phyloP scores from a whole-genome alignment of 2,113 vertebrate genomes.

The Stegastes partitus region DNA sequence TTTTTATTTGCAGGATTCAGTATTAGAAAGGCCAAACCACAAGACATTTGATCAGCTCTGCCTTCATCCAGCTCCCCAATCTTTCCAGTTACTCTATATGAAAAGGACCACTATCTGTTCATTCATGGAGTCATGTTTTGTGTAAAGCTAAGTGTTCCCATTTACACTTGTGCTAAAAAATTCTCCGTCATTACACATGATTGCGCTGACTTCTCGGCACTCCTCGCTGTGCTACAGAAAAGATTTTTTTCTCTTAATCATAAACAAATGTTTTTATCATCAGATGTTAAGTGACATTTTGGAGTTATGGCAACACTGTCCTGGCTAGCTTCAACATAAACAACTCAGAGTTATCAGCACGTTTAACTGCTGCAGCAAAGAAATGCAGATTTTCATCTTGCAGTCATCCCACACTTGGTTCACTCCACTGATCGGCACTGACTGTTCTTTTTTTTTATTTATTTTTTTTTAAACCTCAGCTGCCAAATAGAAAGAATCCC shows the following conservation, averaged over 20 bases:
- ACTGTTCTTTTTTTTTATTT: constrained; percentile 9
- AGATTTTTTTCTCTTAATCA: constrained; percentile 8
- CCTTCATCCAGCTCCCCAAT: constrained; percentile 33
- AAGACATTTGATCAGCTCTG: constrained; percentile 50
- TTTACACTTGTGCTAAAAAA: not conserved
- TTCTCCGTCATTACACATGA: not conserved
- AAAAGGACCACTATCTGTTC: constrained; percentile 39
- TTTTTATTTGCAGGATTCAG: constrained; percentile 39
- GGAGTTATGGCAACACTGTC: not conserved
- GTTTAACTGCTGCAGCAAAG: not conserved
- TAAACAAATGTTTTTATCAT: constrained; percentile 14
- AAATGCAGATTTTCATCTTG: not conserved
- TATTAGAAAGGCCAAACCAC: constrained; percentile 40
- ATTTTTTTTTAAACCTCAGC: not conserved
- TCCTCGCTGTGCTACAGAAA: constrained; percentile 4
- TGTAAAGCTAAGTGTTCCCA: constrained; percentile 29
- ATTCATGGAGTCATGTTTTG: constrained; percentile 55
- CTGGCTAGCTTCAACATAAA: constrained; percentile 24
- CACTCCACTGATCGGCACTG: not conserved
- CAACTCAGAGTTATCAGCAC: constrained; percentile 4
- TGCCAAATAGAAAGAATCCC: constrained; percentile 9
- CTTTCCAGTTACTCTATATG: constrained; percentile 37
- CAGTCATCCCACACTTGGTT: not conserved
- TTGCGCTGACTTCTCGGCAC: not conserved
- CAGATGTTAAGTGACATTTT: constrained; percentile 11